Evolutionary conservation across 2,797 vertebrate genomes (phyloP), one percentile per base, ranked within the genome.

Genomic region (Uromys caudimaculatus): DNA sequence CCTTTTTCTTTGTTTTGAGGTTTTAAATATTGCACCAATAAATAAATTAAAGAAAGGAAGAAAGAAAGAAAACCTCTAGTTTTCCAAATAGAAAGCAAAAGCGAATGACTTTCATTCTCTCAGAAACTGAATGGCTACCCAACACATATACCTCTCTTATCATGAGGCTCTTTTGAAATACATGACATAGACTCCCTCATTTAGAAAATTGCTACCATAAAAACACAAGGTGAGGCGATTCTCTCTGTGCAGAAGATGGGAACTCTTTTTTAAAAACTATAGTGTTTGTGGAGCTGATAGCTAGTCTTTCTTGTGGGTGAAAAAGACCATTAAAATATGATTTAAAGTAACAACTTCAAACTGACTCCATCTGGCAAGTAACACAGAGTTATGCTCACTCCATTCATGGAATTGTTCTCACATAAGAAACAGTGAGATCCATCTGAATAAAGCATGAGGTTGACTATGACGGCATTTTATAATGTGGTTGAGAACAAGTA

Each of bases 21-120:
- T 98, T 97, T 98, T 97, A 97, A 98, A 97, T 95, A 92, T 89
- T 83, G 17, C 67, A 69, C 35, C 35, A 12, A 16, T 67, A 67
- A 35, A 67, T 67, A 35, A 35, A 67, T 67, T 62, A 29, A 12
- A 29, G 16, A 35, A 7, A 21, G 95, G 94, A 97, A 97, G 52
- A n/a, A 56, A n/a, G 54, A 38, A 97, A 98, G 95, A 97, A 97
- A 91, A 81, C 21, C 29, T 62, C 38, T 84, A 41, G 35, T 89
- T 96, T 95, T 58, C 82, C 41, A 67, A 87, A 44, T 75, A 89
- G 77, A 67, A 89, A 84, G 44, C n/a, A 78, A n/a, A 38, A 78
- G 87, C 47, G 58, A 84, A 79, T 83, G 41, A 89, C 17, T 81
- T 44, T 38, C 60, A 0, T 38, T 94, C n/a, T 83, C 44, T 89